These are phyloP conservation scores for Anthoptus insignis DNA, from an alignment of 2,888 invertebrate genomes.

Conservation along the genomic window DNA sequence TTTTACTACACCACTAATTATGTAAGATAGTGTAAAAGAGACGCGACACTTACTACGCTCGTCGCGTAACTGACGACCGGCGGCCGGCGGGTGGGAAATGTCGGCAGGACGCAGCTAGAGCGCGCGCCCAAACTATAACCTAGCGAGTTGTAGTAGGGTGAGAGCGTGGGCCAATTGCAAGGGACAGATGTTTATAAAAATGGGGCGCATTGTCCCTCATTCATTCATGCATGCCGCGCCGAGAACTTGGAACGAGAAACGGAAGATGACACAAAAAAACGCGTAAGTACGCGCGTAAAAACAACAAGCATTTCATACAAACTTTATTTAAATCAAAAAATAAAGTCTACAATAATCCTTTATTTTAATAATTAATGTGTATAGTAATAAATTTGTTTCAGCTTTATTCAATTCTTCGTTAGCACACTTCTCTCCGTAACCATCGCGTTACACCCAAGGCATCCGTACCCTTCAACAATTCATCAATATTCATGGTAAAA, in stretches of 20 bases:
- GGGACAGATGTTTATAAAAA: slow-evolving; percentile 63
- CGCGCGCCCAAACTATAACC: slow-evolving; percentile 80
- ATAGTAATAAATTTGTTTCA: slow-evolving; percentile 79
- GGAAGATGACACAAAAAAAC: slow-evolving; percentile 26
- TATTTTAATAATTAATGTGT: slow-evolving; percentile 75
- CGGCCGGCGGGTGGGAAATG: slow-evolving; percentile 53
- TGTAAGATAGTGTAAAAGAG: slow-evolving; percentile 49
- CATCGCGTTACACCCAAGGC: slow-evolving; percentile 58
- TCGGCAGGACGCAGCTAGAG: slow-evolving; percentile 69
- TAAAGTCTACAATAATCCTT: slow-evolving; percentile 85
- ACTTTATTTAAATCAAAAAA: slow-evolving; percentile 87
- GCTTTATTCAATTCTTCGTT: slow-evolving; percentile 58
- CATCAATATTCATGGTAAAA: slow-evolving; percentile 46
- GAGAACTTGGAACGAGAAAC: slow-evolving; percentile 12
- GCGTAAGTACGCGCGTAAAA: slow-evolving; percentile 40
- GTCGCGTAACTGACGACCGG: slow-evolving; percentile 70
- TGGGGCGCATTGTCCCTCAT: slow-evolving; percentile 65
- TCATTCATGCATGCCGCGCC: slow-evolving; percentile 67
- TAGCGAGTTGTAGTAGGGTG: slow-evolving; percentile 76
- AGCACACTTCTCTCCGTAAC: slow-evolving; percentile 46
- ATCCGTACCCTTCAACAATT: slow-evolving; percentile 58
- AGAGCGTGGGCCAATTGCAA: slow-evolving; percentile 52
- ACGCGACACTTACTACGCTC: slow-evolving; percentile 72
- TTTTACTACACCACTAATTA: slow-evolving; percentile 38
- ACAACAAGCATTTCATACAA: slow-evolving; percentile 75